Evolutionary conservation across 2,113 vertebrate species (phyloP).

Genomic region (Mohoua ochrocephala): DNA sequence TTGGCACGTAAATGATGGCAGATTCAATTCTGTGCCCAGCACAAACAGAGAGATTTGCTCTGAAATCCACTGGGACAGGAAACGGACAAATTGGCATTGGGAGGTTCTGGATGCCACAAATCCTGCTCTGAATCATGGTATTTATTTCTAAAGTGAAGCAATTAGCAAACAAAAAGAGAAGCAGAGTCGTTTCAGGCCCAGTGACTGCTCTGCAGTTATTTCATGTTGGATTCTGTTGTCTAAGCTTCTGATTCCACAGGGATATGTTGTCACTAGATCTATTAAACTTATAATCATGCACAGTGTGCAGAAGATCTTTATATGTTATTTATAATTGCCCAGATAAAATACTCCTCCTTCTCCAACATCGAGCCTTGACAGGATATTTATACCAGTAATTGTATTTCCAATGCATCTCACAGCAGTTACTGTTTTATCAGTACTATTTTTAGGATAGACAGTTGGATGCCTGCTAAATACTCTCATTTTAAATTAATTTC

Average conservation of each 20-base stretch:
- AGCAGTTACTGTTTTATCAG: background rate
- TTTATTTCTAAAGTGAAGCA: background rate
- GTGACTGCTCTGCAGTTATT: background rate
- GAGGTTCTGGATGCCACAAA: background rate
- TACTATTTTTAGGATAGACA: background rate
- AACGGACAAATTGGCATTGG: background rate
- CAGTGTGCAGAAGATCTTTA: background rate
- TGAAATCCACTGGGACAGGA: background rate
- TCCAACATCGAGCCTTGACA: background rate
- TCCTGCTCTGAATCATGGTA: background rate
- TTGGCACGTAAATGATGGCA: background rate
- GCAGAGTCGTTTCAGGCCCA: background rate
- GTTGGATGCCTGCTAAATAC: background rate
- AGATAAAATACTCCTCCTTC: background rate
- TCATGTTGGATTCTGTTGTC: background rate
- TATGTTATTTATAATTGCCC: background rate
- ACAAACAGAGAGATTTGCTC: background rate
- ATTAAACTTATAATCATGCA: background rate
- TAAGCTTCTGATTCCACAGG: background rate
- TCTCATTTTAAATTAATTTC: background rate
- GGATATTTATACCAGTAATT: background rate
- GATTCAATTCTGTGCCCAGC: background rate
- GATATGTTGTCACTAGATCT: background rate
- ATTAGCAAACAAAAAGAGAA: background rate
- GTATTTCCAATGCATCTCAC: background rate